Conservation (phyloP, 2,888 invertebrate species). For the Nowickia ferox region DNA sequence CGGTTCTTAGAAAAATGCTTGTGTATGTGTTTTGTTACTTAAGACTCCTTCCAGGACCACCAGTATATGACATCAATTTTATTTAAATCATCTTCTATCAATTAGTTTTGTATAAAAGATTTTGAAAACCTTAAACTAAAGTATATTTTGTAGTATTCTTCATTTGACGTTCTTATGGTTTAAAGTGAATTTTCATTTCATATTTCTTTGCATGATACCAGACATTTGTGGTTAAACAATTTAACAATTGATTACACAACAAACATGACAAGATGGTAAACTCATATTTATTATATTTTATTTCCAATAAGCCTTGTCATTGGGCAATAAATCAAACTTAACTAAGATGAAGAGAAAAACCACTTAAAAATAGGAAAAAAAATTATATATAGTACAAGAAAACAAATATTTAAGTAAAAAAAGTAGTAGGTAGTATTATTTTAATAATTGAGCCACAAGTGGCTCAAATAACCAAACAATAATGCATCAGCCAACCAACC, state of each 20-base stretch:
- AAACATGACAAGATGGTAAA: slow-evolving; percentile 41
- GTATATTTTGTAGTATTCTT: not conserved
- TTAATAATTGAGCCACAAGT: slow-evolving; percentile 48
- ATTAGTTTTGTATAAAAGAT: not conserved
- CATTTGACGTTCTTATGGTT: not conserved
- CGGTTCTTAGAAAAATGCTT: not conserved
- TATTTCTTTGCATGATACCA: slow-evolving; percentile 23
- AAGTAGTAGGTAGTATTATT: slow-evolving; percentile 19
- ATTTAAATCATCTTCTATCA: not conserved
- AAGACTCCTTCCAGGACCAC: not conserved
- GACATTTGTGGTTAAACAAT: slow-evolving; percentile 64
- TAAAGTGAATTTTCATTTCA: not conserved
- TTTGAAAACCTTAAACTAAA: not conserved
- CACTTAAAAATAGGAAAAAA: not conserved
- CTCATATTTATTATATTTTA: slow-evolving; percentile 33
- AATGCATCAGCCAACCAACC: not conserved
- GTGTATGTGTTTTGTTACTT: too few species aligned
- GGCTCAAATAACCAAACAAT: slow-evolving; percentile 28
- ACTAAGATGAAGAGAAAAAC: slow-evolving; percentile 13
- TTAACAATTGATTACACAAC: slow-evolving; percentile 70
- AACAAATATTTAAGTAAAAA: slow-evolving; percentile 10
- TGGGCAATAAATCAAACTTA: slow-evolving; percentile 52
- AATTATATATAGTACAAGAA: not conserved
- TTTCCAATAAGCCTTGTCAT: slow-evolving; percentile 24
- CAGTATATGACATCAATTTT: not conserved